These are phyloP conservation scores for Xenops minutus DNA, from an alignment of 2,797 vertebrate species.

Conservation along the genomic window DNA sequence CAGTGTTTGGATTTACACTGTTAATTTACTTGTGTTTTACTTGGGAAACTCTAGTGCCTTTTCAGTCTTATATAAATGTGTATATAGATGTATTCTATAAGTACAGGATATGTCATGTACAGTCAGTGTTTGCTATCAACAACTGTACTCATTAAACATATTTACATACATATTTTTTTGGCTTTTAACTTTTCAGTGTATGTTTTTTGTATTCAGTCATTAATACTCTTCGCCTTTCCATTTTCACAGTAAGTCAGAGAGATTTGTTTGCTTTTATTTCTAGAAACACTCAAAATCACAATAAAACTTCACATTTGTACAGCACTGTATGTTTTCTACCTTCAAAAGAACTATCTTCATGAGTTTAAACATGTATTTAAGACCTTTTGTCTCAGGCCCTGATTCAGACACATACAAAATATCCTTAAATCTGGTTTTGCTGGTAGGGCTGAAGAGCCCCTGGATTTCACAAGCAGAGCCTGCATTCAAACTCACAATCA, in stretches of 20 bases:
- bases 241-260: background rate
- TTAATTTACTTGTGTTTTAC: constrained; percentile 15
- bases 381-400: background rate
- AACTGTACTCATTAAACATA: background rate
- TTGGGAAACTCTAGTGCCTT: constrained; percentile 62
- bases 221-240: background rate
- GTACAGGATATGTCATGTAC: background rate
- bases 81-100: constrained; percentile 34
- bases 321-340: background rate
- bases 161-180: background rate
- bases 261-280: background rate
- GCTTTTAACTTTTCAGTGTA: background rate
- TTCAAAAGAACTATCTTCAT: background rate
- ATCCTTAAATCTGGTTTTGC: background rate
- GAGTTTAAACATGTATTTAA: accelerated
- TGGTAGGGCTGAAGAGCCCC: background rate
- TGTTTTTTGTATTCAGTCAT: background rate
- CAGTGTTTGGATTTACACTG: background rate
- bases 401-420: background rate
- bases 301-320: background rate
- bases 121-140: background rate
- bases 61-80: constrained; percentile 27
- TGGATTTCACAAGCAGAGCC: background rate
- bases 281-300: background rate
- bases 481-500: background rate